These are phyloP conservation scores for Ceryle rudis DNA, from an alignment of 2,797 vertebrate genomes.

Conservation along the genomic window DNA sequence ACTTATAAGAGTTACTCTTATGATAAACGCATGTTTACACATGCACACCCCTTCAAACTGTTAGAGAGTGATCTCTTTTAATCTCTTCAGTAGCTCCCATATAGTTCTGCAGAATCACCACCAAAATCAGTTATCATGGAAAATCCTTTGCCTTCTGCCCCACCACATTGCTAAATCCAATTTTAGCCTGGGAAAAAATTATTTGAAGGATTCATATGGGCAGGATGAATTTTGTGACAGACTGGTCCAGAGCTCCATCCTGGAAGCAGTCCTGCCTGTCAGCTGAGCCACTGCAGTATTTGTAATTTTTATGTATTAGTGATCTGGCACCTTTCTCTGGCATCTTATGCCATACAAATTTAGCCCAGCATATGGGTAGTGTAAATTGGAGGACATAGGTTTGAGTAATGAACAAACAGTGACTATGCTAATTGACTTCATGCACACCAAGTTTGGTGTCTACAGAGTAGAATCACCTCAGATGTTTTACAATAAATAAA, in stretches of 20 bases:
- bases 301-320: conserved; percentile 55
- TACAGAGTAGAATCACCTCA: neutral
- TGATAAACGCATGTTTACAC: neutral
- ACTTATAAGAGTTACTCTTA: neutral
- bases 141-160: conserved; percentile 44
- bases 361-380: conserved; percentile 46
- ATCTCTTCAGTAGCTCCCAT: neutral
- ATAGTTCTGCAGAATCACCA: neutral
- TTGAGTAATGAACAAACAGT: conserved; percentile 47
- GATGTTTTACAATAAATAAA: neutral
- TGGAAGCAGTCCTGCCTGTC: conserved; percentile 46
- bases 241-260: neutral
- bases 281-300: conserved; percentile 33
- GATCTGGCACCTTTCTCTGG: conserved; percentile 51
- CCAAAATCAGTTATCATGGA: neutral
- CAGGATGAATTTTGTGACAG: conserved; percentile 6
- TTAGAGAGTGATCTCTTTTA: neutral
- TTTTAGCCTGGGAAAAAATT: conserved; percentile 12
- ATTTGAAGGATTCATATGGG: neutral
- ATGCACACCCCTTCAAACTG: neutral
- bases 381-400: conserved; percentile 34
- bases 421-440: conserved; percentile 28
- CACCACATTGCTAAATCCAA: neutral
- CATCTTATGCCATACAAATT: neutral
- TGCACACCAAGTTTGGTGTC: neutral